Base-by-base conservation (phyloP, 1,140 invertebrate genomes). In the Drosophila subobscura region DNA sequence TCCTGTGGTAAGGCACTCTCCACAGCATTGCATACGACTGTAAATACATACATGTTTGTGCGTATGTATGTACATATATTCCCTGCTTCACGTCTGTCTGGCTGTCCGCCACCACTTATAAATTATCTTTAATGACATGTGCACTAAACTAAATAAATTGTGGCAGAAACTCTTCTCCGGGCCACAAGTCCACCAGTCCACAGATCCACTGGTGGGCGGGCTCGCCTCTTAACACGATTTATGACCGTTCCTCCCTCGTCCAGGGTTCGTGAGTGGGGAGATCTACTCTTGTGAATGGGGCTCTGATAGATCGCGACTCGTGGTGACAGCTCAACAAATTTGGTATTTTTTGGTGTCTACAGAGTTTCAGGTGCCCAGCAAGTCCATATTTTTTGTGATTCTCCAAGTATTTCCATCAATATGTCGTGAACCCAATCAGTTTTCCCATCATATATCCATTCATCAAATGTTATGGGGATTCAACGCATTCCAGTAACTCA, bases 41-140 rank as follows among this genome's bases (percentile, higher is more conserved):
- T 20, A 20, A 20, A 20, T 20, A 20, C 16, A 20, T 20, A 20
- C 16, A 20, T 20, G 16, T 20, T 20, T 20, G 16, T 20, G 16
- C 16, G 1, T 20, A 20, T 20, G 16, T 20, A 20, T 20, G 16
- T 46, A 27, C 22, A 45, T 29, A 51, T 20, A 20, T 20, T 20
- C 27, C 29, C 27, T 50, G 56, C 63, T 50, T 57, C 16, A 49
- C 45, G 49, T 23, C 44, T 37, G 8, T 7, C 29, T 16, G 45
- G 27, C 50, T 25, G 27, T 37, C 49, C 16, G 58, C 44, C 66
- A 54, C 57, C 64, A 68, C 70, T 77, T 79, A 85, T 85, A 85
- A 85, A 86, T 85, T 85, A 85, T 86, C 75, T 80, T 77, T 85
- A 86, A 85, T 84, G 80, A 77, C 80, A 85, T 85, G 76, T 84